Conservation (phyloP, 2,797 vertebrate genomes). For the Epinephelus awoara region DNA sequence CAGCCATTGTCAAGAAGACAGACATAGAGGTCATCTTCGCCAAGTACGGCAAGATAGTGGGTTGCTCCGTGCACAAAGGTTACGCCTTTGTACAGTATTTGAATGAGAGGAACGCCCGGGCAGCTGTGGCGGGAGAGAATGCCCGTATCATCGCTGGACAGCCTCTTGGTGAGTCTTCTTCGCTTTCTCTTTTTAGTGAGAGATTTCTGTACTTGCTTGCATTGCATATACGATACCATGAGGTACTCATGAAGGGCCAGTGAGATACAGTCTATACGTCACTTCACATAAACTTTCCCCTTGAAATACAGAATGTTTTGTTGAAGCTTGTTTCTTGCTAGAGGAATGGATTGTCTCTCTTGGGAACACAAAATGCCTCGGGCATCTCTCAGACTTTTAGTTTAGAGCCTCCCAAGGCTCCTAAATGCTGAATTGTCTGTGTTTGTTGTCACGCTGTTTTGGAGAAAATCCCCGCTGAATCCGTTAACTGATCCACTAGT, state of each 20-base stretch:
- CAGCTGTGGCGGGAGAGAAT: conserved; percentile 94
- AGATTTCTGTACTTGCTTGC: neutral
- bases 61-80: conserved; percentile 98
- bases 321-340: conserved; percentile 48
- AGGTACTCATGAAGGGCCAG: conserved; percentile 11
- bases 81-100: conserved; percentile 98
- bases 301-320: conserved; percentile 46
- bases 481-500: conserved; percentile 48
- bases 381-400: conserved; percentile 61
- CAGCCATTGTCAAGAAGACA: conserved; percentile 96
- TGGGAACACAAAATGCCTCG: conserved; percentile 55
- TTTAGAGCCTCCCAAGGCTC: conserved; percentile 61
- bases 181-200: neutral
- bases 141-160: conserved; percentile 95
- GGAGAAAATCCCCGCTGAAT: conserved; percentile 59
- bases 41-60: conserved; percentile 99
- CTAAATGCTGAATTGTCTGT: conserved; percentile 62
- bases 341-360: conserved; percentile 63
- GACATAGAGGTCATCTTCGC: conserved; percentile 99
- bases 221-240: conserved; percentile 21
- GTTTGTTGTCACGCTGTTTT: conserved; percentile 71
- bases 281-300: conserved; percentile 36
- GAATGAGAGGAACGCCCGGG: conserved; percentile 94
- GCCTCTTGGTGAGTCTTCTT: conserved; percentile 91
- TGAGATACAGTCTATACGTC: conserved; percentile 7